These are phyloP conservation scores for Telmatherina bonti DNA, from an alignment of 2,797 vertebrate genomes.

Conservation along the genomic window DNA sequence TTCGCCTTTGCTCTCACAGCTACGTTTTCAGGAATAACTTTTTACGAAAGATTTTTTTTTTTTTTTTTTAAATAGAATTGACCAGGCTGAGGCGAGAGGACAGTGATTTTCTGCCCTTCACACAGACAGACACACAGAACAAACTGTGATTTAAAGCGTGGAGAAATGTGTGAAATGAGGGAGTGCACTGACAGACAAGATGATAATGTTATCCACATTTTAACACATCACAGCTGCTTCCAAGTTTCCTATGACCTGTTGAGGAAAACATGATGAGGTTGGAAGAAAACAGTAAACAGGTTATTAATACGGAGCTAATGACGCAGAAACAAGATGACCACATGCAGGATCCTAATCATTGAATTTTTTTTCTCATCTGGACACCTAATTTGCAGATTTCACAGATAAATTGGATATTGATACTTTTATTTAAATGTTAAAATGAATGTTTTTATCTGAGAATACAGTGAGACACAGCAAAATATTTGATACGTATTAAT, in stretches of 20 bases:
- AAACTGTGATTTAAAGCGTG: slow-evolving; percentile 50
- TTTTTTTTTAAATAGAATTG: slow-evolving; percentile 3
- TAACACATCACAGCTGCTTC: slow-evolving; percentile 50
- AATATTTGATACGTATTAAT: not conserved
- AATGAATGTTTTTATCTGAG: too few relatives aligned
- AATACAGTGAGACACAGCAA: not conserved
- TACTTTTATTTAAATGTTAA: too few relatives aligned
- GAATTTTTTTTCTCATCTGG: slow-evolving; percentile 22
- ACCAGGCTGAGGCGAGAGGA: slow-evolving; percentile 36
- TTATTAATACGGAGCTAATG: slow-evolving; percentile 24
- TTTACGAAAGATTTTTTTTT: slow-evolving; percentile 20
- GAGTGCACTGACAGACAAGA: slow-evolving; percentile 39
- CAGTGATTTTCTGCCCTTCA: slow-evolving; percentile 38
- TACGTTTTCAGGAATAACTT: not conserved
- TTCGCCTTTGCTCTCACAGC: slow-evolving; percentile 27
- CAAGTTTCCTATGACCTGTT: slow-evolving; percentile 70
- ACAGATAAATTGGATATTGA: too few relatives aligned
- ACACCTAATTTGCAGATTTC: not conserved
- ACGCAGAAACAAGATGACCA: slow-evolving; percentile 37
- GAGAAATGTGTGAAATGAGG: slow-evolving; percentile 44
- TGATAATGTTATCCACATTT: slow-evolving; percentile 47
- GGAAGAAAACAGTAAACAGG: slow-evolving; percentile 41
- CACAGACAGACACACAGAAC: slow-evolving; percentile 20
- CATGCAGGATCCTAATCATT: slow-evolving; percentile 21
- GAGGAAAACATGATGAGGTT: slow-evolving; percentile 54